Base-by-base conservation (phyloP, 2,797 vertebrate species). In the Gambelia wislizenii region DNA sequence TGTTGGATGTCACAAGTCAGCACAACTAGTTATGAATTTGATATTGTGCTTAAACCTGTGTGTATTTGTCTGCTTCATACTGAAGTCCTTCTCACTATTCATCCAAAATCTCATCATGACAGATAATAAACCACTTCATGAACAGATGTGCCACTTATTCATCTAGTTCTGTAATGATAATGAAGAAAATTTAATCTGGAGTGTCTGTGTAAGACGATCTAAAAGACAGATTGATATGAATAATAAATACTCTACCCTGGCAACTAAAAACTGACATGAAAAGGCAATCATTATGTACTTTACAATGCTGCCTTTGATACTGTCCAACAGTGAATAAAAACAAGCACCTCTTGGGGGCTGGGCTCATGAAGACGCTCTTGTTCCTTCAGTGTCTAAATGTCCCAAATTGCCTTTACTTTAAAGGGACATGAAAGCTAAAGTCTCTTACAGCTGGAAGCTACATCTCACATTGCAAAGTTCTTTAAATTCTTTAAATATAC, bases 91-190 rank as follows among this genome's bases (percentile, higher is more conserved):
- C 95, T 70, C 39, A 7, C 95, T 96, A 89, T 96, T 97, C 96
- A 97, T 96, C 92, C 90, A 74, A 94, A 96, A 94, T 92, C 94
- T 96, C 95, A 95, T 97, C 95, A 91, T 94, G 95, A 95, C 92
- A 95, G 95, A 97, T 97, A 97, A 97, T 97, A 96, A 97, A 96
- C 93, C 95, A 96, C 96, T 97, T 96, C 95, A 96, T 70, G 95
- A 97, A 92, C 97, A 98, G 97, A 97, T 98, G 97, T 95, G 95
- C 96, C 94, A 96, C 95, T 97, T 97, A 97, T 96, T 98, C 97
- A 97, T 97, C 96, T 95, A 95, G 95, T 96, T 97, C 95, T 95
- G 76, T 96, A 95, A 96, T 94, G 96, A 96, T 97, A 97, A 97
- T 97, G 96, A 97, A 95, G 96, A 96, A 94, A 96, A 96, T 97